Evolutionary conservation across 2,888 invertebrate species (phyloP).

Genomic region (Polietes domitor): DNA sequence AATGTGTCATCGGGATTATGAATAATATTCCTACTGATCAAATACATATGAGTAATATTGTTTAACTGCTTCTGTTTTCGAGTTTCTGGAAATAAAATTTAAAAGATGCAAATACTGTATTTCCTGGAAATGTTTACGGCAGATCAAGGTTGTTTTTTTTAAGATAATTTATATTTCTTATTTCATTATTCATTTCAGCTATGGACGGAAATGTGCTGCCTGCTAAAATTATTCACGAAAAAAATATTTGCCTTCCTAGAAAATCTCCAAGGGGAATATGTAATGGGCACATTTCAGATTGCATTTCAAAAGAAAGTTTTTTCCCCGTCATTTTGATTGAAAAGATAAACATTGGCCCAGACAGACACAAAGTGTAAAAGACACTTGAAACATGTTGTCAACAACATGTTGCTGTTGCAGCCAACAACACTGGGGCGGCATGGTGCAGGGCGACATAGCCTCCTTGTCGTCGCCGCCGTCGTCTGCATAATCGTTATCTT

Average conservation of each 20-base stretch:
- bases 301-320: background rate
- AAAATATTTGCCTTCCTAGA: background rate
- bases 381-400: slow-evolving; percentile 41
- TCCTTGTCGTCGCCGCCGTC: background rate
- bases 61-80: too few species aligned
- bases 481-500: slow-evolving; percentile 27
- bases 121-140: too few species aligned
- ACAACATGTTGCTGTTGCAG: slow-evolving; percentile 43
- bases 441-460: background rate
- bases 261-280: background rate
- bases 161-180: too few species aligned
- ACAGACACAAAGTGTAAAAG: slow-evolving; percentile 30
- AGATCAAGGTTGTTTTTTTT: too few species aligned
- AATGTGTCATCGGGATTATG: slow-evolving; percentile 15
- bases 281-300: too few species aligned
- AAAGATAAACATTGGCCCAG: background rate
- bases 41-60: too few species aligned
- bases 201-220: too few species aligned
- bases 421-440: background rate
- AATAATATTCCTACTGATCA: slow-evolving; percentile 6
- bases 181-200: too few species aligned
- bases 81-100: too few species aligned
- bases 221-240: too few species aligned
- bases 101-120: too few species aligned
- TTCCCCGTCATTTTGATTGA: background rate